Percentiles rank a stretch among this genome's conserved stretches.
phyloP scores from a whole-genome alignment of 2,113 vertebrate genomes.

The Alligator sinensis region DNA sequence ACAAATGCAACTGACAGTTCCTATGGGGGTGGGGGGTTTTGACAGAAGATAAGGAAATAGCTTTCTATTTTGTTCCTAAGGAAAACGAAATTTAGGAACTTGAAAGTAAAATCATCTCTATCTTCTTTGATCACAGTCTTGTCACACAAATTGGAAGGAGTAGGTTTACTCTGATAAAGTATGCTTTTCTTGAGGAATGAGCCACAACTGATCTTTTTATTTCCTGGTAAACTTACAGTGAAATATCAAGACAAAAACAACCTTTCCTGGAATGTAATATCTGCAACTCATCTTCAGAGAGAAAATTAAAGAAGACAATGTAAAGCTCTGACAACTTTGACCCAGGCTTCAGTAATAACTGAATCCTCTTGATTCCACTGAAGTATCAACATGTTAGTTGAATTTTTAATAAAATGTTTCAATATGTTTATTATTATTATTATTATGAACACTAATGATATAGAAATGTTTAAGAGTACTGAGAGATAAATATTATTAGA shows the following conservation, averaged over 20 bases:
- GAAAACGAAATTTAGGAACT: slow-evolving; percentile 28
- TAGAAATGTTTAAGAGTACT: background rate
- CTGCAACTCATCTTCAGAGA: background rate
- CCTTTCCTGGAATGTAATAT: background rate
- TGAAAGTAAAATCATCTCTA: slow-evolving; percentile 8
- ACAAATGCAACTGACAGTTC: background rate
- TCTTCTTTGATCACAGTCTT: background rate
- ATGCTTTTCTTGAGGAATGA: background rate
- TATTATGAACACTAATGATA: background rate
- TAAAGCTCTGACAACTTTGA: slow-evolving; percentile 28
- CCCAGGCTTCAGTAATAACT: background rate
- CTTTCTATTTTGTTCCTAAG: background rate
- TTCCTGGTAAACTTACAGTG: background rate
- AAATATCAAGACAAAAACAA: slow-evolving; percentile 35
- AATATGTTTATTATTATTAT: background rate
- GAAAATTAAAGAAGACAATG: slow-evolving; percentile 6
- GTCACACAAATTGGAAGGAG: background rate
- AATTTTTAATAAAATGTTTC: background rate
- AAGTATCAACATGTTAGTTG: background rate
- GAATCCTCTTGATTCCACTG: background rate
- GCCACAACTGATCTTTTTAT: background rate
- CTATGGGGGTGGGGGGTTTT: slow-evolving; percentile 1
- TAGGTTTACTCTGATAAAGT: background rate
- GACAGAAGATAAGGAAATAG: slow-evolving; percentile 29
- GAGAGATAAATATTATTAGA: background rate